These are phyloP conservation scores for Drosophila simulans DNA, from an alignment of 1,140 invertebrate species.

Conservation along the genomic window DNA sequence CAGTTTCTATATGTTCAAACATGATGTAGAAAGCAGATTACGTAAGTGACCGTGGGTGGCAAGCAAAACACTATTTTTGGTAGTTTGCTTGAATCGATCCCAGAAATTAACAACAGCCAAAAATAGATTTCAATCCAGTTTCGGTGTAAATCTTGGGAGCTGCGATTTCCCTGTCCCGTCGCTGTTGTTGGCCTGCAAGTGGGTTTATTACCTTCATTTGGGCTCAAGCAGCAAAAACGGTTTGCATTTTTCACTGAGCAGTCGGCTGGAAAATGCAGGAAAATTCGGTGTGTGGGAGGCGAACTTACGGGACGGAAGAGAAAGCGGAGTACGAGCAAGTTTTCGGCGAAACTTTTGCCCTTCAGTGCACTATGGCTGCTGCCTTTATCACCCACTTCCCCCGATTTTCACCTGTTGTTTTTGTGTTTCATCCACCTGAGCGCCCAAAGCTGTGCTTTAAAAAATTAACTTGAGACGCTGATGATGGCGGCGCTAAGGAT, in stretches of 20 bases:
- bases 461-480: constrained; percentile 58
- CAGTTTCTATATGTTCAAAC: too few species aligned
- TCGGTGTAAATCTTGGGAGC: background rate
- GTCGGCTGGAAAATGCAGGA: constrained; percentile 1
- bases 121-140: constrained; percentile 1
- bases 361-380: constrained; percentile 13
- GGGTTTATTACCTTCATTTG: constrained; percentile 49
- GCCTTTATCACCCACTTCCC: constrained; percentile 13
- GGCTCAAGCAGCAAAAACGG: constrained; percentile 29
- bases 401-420: constrained; percentile 30
- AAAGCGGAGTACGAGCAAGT: constrained; percentile 26
- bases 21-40: too few species aligned
- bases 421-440: constrained; percentile 52
- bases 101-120: background rate
- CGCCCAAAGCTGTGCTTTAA: constrained; percentile 55
- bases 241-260: constrained; percentile 15
- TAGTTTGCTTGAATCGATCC: background rate
- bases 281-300: constrained; percentile 28
- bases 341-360: constrained; percentile 38
- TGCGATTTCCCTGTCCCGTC: constrained; percentile 4
- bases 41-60: too few species aligned
- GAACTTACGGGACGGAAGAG: constrained; percentile 15
- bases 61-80: too few species aligned
- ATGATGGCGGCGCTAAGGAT: constrained; percentile 20
- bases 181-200: constrained; percentile 13